Percentiles rank a stretch among this genome's conserved stretches.
These are phyloP conservation scores for Thelohanellus kitauei DNA, from an alignment of 30 jellyfish, hydroid and myxozoan genomes.

Conservation along the genomic window DNA sequence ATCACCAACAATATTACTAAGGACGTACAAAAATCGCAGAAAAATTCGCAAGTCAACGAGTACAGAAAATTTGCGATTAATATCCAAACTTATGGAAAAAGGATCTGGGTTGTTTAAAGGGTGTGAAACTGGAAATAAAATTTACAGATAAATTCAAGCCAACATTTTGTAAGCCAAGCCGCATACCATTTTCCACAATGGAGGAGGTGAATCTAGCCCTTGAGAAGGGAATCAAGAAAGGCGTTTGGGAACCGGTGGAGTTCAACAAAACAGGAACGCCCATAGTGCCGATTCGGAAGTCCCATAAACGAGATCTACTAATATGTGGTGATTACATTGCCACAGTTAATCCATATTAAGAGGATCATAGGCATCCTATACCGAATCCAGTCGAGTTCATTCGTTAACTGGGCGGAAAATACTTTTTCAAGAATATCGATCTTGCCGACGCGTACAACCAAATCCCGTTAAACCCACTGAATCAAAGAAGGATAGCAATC, in stretches of 20 bases:
- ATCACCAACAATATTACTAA: too few species aligned
- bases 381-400: conserved; percentile 1
- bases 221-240: too few species aligned
- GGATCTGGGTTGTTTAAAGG: conserved; percentile 8
- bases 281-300: too few species aligned
- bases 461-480: conserved; percentile 1
- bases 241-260: too few species aligned
- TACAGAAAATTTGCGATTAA: conserved; percentile 2
- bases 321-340: conserved; percentile 1
- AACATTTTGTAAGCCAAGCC: too few species aligned
- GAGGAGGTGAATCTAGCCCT: too few species aligned
- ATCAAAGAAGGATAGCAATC: conserved; percentile 1
- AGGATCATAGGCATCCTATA: neutral
- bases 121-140: conserved; percentile 9
- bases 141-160: too few species aligned
- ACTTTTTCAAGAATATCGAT: conserved; percentile 1
- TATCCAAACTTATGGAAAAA: conserved; percentile 3
- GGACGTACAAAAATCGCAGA: conserved; percentile 1
- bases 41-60: conserved; percentile 2
- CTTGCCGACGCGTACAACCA: conserved; percentile 1
- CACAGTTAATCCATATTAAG: conserved; percentile 1
- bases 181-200: too few species aligned
- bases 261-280: too few species aligned
- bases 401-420: conserved; percentile 1
- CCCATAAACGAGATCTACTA: neutral